Conservation (phyloP, 2,113 vertebrate genomes). For the Coreoperca whiteheadi region DNA sequence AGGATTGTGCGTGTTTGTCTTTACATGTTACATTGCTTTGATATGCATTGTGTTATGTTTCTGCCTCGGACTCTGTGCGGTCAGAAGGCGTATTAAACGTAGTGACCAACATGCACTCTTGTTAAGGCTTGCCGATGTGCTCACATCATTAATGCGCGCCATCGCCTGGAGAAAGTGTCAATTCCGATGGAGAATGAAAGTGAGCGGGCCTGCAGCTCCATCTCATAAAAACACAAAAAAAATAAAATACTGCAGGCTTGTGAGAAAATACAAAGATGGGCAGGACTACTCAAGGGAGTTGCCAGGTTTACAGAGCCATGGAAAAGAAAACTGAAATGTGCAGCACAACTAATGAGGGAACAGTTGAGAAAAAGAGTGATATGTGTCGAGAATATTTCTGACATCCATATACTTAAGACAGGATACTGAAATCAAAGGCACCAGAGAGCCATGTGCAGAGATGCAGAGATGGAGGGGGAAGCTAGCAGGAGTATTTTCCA, state of each 20-base stretch:
- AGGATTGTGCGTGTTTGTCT: slow-evolving; percentile 33
- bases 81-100: slow-evolving; percentile 62
- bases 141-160: slow-evolving; percentile 36
- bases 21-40: slow-evolving; percentile 64
- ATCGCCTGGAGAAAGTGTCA: slow-evolving; percentile 34
- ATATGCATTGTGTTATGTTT: slow-evolving; percentile 54
- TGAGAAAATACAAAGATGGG: slow-evolving; percentile 30
- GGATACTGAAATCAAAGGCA: slow-evolving; percentile 53
- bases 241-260: slow-evolving; percentile 36
- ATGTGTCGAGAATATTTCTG: slow-evolving; percentile 33
- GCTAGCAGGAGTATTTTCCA: slow-evolving; percentile 53
- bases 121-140: slow-evolving; percentile 34
- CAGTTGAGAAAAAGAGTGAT: slow-evolving; percentile 4
- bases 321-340: slow-evolving; percentile 11
- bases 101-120: slow-evolving; percentile 45
- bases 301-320: slow-evolving; percentile 7
- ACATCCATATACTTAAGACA: slow-evolving; percentile 25
- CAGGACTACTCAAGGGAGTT: slow-evolving; percentile 11
- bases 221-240: slow-evolving; percentile 1
- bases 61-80: slow-evolving; percentile 36
- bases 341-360: slow-evolving; percentile 7
- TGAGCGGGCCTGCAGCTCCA: slow-evolving; percentile 21
- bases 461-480: slow-evolving; percentile 46
- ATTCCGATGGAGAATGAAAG: slow-evolving; percentile 36
- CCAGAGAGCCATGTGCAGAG: slow-evolving; percentile 15